phyloP scores from a whole-genome alignment of 2,888 invertebrate species.

The Pocota personata region DNA sequence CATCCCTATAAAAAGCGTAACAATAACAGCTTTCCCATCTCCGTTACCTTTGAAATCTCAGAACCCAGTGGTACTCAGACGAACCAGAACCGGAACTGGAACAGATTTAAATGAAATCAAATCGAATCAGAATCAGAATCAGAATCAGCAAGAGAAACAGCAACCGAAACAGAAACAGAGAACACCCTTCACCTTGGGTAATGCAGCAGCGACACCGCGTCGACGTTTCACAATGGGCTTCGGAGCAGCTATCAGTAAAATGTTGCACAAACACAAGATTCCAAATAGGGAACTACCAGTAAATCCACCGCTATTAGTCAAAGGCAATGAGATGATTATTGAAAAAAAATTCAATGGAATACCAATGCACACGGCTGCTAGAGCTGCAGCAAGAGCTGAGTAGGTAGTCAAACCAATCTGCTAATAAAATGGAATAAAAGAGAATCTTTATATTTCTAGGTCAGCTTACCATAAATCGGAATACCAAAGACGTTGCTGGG shows the following conservation, averaged over 20 bases:
- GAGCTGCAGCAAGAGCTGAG: slow-evolving; percentile 57
- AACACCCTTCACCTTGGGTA: slow-evolving; percentile 15
- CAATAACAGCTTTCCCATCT: background rate
- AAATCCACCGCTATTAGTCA: background rate
- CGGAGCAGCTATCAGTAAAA: slow-evolving; percentile 45
- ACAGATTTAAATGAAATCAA: background rate
- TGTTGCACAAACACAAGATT: slow-evolving; percentile 30
- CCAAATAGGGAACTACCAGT: background rate
- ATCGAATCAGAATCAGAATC: too few species aligned
- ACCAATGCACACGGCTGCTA: slow-evolving; percentile 56
- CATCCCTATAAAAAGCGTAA: background rate
- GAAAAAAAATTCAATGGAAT: slow-evolving; percentile 1
- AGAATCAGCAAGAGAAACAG: background rate
- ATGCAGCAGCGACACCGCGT: background rate
- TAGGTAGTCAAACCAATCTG: background rate
- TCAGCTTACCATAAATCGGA: slow-evolving; percentile 14
- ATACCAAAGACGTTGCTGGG: slow-evolving; percentile 5
- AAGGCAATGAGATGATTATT: background rate
- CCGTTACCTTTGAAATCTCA: background rate
- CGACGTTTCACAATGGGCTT: slow-evolving; percentile 15
- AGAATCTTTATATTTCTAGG: background rate
- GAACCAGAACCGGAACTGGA: background rate
- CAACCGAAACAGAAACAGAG: background rate
- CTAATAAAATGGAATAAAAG: background rate
- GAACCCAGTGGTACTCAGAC: background rate